Base-by-base conservation (phyloP, 1,140 invertebrate species). In the Latrodectus geometricus region DNA sequence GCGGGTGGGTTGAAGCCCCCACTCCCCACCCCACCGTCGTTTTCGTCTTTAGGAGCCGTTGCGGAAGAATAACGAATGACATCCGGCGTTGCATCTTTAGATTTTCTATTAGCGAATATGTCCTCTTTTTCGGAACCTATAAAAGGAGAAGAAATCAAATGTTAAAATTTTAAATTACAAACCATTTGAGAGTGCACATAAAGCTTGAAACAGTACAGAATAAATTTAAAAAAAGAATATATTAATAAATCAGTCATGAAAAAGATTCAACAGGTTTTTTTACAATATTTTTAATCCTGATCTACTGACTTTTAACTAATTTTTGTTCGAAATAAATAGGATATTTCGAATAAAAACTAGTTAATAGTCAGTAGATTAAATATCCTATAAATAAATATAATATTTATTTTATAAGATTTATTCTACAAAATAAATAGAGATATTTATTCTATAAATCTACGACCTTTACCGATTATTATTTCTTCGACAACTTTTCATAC, bases 1-100 rank as follows among this genome's bases (percentile, higher is more conserved):
- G 83, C 83, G 35, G 83, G 83, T 74, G 83, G 83, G 61, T 78
- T 48, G 70, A 68, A 72, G n/a, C 21, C 61, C 4, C 56, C 23
- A 20, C 65, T 52, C 15, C 20, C 20, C 49, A 35, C 48, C n/a
- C 8, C 49, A 12, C 17, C 73, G 2, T 83, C 81, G 52, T 83
- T 61, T 23, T 52, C 49, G 17, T 54, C 73, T 8, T 83, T 69
- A 20, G 74, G 56, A 52, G 78, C 49, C 9, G 79, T n/a, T 17
- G 68, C 20, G 14, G 79, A 56, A 8, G 81, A 75, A 35, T 83
- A 83, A 75, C 70, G 81, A 50, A 75, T 48, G 81, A 75, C 70
- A 68, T 83, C 81, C 56, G 81, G 72, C 15, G 81, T 72, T 52
- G 15, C 48, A 50, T 82, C 79, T 82, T 82, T 82, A 14, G 79